Evolutionary conservation across 2,113 vertebrate species (phyloP), one percentile per base, ranked within the genome.

Genomic region (Chitala chitala): DNA sequence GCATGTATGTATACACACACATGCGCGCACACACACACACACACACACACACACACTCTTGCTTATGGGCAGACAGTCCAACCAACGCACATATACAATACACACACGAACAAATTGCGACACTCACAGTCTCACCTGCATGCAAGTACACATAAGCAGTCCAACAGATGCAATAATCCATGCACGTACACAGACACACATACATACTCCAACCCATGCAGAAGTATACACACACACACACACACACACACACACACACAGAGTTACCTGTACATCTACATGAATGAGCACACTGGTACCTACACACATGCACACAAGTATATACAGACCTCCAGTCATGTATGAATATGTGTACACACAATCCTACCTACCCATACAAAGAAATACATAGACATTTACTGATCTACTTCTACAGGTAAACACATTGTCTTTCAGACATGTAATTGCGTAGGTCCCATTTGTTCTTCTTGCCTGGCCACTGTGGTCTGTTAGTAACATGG

Each of bases 101-200:
- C 33, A 71, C 73, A 68, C 56, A 69, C 50, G 68, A 50, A 76
- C 10, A 1, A 59, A 73, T 77, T 72, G 3, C 33, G 76, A 78
- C 70, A 72, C 70, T 22, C 29, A 29, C 54, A 75, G 69, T 2
- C 24, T 6, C 56, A n/a, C n/a, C n/a, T n/a, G n/a, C n/a, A n/a
- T 10, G 4, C n/a, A 36, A 77, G 77, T 69, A 70, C 68, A 22
- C 24, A 22, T 48, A 73, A 69, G 68, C 48, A n/a, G n/a, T n/a
- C n/a, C n/a, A n/a, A 64, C 75, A 73, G 3, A 58, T 22, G 48
- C 40, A 59, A 2, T 42, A 0, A 1, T 15, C n/a, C 29, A 33
- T 5, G 29, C 9, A 20, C 44, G 36, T 7, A 42, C 44, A 71
- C 13, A 54, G 24, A 71, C 13, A 71, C 22, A 51, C 13, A 51